phyloP scores from a whole-genome alignment of 1,140 invertebrate species.

The Anadara kagoshimensis region DNA sequence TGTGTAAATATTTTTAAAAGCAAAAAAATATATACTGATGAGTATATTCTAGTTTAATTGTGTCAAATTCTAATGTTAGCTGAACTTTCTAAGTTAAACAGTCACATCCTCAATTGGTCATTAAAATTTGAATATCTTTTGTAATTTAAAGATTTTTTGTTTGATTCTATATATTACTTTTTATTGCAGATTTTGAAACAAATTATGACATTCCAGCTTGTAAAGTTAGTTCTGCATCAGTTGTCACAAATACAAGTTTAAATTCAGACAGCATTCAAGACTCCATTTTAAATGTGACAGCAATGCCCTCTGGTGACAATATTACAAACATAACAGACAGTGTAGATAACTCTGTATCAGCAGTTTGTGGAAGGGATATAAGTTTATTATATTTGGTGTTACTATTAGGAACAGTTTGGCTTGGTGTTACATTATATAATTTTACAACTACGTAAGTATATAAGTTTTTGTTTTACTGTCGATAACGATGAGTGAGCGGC shows the following conservation, averaged over 20 bases:
- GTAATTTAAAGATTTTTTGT: too few relatives aligned
- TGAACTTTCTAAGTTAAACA: too few relatives aligned
- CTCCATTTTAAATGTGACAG: too few relatives aligned
- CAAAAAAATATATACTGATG: too few relatives aligned
- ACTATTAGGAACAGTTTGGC: slow-evolving; percentile 80
- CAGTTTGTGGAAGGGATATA: slow-evolving; percentile 74
- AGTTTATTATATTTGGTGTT: slow-evolving; percentile 80
- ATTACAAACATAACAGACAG: not conserved
- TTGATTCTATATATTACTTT: not conserved
- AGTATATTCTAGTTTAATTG: too few relatives aligned
- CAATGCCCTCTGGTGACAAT: not conserved
- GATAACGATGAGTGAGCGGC: too few relatives aligned
- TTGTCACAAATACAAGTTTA: slow-evolving; percentile 7
- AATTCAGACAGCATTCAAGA: too few relatives aligned
- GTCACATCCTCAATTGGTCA: too few relatives aligned
- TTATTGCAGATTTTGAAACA: slow-evolving; percentile 53
- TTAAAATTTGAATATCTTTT: too few relatives aligned
- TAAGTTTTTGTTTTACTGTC: too few relatives aligned
- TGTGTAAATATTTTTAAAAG: too few relatives aligned
- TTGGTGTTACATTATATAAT: slow-evolving; percentile 80
- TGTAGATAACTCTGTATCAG: slow-evolving; percentile 1
- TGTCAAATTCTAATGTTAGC: too few relatives aligned
- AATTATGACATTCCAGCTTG: slow-evolving; percentile 58
- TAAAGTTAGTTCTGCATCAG: slow-evolving; percentile 3
- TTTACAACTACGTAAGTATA: slow-evolving; percentile 78